Base-by-base conservation (phyloP, 2,113 vertebrate genomes). In the Neogobius melanostomus region DNA sequence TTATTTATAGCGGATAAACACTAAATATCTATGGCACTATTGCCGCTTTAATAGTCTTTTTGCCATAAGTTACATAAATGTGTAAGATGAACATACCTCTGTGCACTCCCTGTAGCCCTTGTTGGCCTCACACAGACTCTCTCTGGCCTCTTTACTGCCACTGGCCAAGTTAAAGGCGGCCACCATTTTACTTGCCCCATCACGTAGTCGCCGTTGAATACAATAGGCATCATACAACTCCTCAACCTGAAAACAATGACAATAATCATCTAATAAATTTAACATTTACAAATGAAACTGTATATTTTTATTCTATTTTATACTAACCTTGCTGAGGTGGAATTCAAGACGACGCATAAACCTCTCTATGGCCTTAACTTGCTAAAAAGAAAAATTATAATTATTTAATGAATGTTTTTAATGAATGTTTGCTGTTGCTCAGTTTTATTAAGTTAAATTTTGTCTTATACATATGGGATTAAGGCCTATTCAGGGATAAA, bases 111-210 rank as follows among this genome's bases (percentile, higher is more conserved):
- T 96, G 87, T 95, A 97, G 68, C 97, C 97, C 67, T 96, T 96
- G 88, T 95, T 96, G 77, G 97, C 98, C 86, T 98, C 98, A 0
- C 95, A 95, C 84, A 99, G 91, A 85, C 97, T 98, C 84, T 98
- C 98, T 0, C 96, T 91, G 61, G 97, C 98, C 89, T 99, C 97
- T 6, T 92, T 94, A 90, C 98, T 99, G 75, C 94, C 95, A 0
- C 93, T 94, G 0, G 96, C 96, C 0, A 93, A 92, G 52, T 94
- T 96, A 69, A 97, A 99, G 1, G 98, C 98, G 21, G 95, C 95
- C 82, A 99, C 95, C 97, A 99, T 99, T 88, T 99, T 99, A 90
- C 96, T 95, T 8, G 98, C 98, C 8, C 98, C 98, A 57, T 99
- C 97, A 0, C 96, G 92, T 67, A 99, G 93, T 53, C 97, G 91